Evolutionary conservation across 2,113 vertebrate species (phyloP).

Genomic region (Phaetusa simplex): DNA sequence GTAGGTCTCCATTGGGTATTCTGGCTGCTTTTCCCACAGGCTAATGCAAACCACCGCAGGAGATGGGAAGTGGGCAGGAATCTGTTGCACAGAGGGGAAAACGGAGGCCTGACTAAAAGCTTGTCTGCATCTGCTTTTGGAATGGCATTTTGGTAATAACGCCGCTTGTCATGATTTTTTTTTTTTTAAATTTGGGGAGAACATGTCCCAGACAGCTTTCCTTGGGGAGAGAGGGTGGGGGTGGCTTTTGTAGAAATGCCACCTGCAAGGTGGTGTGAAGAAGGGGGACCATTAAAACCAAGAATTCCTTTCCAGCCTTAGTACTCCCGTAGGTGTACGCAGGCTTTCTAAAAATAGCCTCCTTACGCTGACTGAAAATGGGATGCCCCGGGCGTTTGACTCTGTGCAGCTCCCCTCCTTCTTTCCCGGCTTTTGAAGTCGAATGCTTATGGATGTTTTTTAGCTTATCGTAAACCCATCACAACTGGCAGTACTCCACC

Average conservation of each 20-base stretch:
- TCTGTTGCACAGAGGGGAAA: not conserved
- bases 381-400: slow-evolving; percentile 28
- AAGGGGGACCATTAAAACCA: not conserved
- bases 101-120: not conserved
- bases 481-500: not conserved
- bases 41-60: slow-evolving; percentile 13
- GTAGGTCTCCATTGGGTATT: slow-evolving; percentile 34
- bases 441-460: slow-evolving; percentile 38
- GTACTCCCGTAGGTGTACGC: not conserved
- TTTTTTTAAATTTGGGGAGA: not conserved
- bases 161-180: not conserved
- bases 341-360: slow-evolving; percentile 53
- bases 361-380: not conserved
- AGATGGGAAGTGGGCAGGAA: slow-evolving; percentile 27
- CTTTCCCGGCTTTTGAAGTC: slow-evolving; percentile 55
- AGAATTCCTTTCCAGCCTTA: not conserved
- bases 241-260: not conserved
- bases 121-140: not conserved
- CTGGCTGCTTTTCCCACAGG: slow-evolving; percentile 41
- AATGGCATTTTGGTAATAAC: not conserved
- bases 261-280: not conserved
- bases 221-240: too few species aligned
- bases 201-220: not conserved
- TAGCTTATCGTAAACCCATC: slow-evolving; percentile 49
- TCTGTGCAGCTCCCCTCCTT: slow-evolving; percentile 18